Evolutionary conservation across 2,888 invertebrate genomes (phyloP).

Genomic region (Diarsia rubi): DNA sequence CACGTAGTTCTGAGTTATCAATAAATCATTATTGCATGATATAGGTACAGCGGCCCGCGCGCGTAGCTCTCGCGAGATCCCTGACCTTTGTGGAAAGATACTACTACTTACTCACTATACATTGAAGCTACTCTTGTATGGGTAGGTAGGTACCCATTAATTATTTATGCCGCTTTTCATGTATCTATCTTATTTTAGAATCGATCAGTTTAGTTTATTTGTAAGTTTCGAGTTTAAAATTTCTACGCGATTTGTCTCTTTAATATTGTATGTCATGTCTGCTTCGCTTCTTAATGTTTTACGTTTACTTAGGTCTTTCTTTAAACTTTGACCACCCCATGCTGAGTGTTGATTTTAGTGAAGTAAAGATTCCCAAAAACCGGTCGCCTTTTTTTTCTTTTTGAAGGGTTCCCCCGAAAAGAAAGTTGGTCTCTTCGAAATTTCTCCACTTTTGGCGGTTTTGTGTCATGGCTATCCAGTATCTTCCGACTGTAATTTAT

Average conservation of each 20-base stretch:
- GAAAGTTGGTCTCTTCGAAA: neutral
- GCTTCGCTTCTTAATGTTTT: neutral
- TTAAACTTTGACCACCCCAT: too few species aligned
- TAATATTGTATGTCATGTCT: neutral
- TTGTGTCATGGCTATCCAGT: neutral
- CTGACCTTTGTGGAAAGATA: conserved; percentile 51
- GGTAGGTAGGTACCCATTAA: neutral
- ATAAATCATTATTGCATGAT: conserved; percentile 4
- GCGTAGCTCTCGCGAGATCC: conserved; percentile 4
- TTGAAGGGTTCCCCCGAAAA: too few species aligned
- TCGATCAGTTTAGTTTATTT: neutral
- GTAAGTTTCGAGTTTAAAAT: neutral
- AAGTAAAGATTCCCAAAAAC: too few species aligned
- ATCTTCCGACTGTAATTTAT: neutral
- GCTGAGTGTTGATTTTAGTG: too few species aligned
- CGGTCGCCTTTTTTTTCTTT: too few species aligned
- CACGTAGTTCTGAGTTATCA: conserved; percentile 32
- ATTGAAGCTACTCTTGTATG: neutral
- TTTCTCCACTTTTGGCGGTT: neutral
- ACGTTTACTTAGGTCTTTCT: neutral
- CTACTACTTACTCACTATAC: too few species aligned
- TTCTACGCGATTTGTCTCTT: neutral
- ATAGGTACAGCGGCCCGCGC: conserved; percentile 4
- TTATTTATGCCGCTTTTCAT: neutral
- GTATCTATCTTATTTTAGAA: neutral